A percentile compares a stretch with the other conserved stretches of the same genome.
Evolutionary conservation across 2,888 invertebrate species (phyloP).

Genomic region (Trissolcus brochymenae): DNA sequence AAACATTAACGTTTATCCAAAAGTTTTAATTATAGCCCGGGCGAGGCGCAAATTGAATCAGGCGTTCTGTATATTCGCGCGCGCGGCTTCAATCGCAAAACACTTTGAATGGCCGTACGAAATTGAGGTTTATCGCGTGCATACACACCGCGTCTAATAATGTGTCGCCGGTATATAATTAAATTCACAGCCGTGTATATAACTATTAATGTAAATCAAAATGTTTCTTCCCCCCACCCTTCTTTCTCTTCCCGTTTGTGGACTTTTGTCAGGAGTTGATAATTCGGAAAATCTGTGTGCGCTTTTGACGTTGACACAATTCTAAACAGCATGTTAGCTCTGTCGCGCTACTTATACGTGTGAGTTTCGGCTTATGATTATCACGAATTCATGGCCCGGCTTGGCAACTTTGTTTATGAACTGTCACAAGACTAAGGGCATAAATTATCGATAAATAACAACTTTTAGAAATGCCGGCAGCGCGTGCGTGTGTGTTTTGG

Average conservation of each 20-base stretch:
- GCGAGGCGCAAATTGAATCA: too few species aligned
- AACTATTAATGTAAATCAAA: constrained; percentile 43
- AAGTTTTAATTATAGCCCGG: too few species aligned
- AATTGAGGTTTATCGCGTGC: constrained; percentile 25
- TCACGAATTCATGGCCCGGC: constrained; percentile 56
- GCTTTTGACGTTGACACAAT: constrained; percentile 57
- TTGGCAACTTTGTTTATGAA: constrained; percentile 57
- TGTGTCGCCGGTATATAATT: neutral
- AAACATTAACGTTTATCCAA: too few species aligned
- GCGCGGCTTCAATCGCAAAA: too few species aligned
- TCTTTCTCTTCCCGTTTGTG: too few species aligned
- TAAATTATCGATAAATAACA: constrained; percentile 57
- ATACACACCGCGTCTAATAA: constrained; percentile 12
- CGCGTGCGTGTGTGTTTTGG: constrained; percentile 21
- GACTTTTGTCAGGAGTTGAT: constrained; percentile 53
- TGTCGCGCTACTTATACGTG: constrained; percentile 46
- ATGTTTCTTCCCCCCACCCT: too few species aligned
- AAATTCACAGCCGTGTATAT: constrained; percentile 13
- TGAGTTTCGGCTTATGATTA: constrained; percentile 59
- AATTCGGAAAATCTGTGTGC: constrained; percentile 55
- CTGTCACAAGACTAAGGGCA: constrained; percentile 48
- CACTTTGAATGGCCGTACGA: constrained; percentile 1
- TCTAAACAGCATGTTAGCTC: constrained; percentile 50
- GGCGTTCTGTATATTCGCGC: too few species aligned
- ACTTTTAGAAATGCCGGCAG: constrained; percentile 38